Evolutionary conservation across 2,888 invertebrate species (phyloP), one percentile per base, ranked within the genome.

Genomic region (Germaria angustata): DNA sequence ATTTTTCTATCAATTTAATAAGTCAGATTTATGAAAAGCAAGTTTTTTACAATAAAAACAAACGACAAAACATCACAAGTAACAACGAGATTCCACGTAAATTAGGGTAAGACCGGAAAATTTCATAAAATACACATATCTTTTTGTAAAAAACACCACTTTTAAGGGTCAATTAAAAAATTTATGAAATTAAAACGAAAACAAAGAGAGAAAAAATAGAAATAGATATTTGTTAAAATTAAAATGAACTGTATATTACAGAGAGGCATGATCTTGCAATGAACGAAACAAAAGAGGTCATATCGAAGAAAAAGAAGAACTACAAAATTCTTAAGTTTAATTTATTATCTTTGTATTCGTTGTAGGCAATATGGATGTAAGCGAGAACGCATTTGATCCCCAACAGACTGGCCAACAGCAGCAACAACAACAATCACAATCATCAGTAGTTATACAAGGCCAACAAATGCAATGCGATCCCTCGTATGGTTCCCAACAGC

Each of bases 391-490:
- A 71, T 79, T 75, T 59, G 82, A 82, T 78, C 20, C 78, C 39
- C 82, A 76, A 53, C 82, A 82, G 59, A 71, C 75, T 28, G 84
- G 73, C 3, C 84, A 84, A 49, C 63, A 84, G 66, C 83, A 80
- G 65, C 84, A 53, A 36, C 84, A 78, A n/a, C 84, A 84, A 28
- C 80, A 69, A 53, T 6, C 80, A 22, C 24, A 63, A 66, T 71
- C 76, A 55, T 49, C 78, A 61, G 72, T 65, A 41, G 65, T 80
- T 49, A 41, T 65, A 44, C 81, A 41, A 63, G 84, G 78, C 9
- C 84, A 85, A 65, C 86, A 86, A 81, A 83, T 85, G 85, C 86
- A 86, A 63, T 86, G 85, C 59, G 86, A 85, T 8, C 69, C 76
- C 2, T 77, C 57, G 5, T 77, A 46, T 32, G 84, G 69, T 11